These are phyloP conservation scores for Pseudococcus longispinus DNA, from an alignment of 2,888 invertebrate species.

Conservation along the genomic window DNA sequence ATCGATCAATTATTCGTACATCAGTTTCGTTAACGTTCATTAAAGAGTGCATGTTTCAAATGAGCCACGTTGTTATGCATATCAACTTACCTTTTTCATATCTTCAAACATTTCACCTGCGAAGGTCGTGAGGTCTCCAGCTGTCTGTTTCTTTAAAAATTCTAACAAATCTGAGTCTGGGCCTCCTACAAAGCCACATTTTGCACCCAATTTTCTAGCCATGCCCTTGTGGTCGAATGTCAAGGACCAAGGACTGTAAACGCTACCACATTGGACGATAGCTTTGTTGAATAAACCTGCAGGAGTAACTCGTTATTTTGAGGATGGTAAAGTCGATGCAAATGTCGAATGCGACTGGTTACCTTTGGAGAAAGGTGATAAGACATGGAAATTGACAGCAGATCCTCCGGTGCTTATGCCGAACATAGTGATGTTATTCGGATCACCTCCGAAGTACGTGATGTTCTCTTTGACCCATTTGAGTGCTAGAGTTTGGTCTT, in stretches of 20 bases:
- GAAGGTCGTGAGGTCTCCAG: slow-evolving; percentile 57
- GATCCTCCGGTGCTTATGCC: slow-evolving; percentile 58
- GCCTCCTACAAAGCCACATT: slow-evolving; percentile 58
- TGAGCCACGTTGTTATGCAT: no score
- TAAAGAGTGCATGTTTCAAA: no score
- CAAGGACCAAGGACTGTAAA: slow-evolving; percentile 59
- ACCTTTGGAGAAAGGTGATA: slow-evolving; percentile 56
- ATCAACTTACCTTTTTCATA: neutral
- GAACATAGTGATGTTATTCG: slow-evolving; percentile 66
- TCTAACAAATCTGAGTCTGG: slow-evolving; percentile 56
- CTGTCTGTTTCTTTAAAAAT: slow-evolving; percentile 58
- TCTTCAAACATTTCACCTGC: neutral
- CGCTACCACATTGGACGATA: slow-evolving; percentile 60
- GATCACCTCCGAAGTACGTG: slow-evolving; percentile 68
- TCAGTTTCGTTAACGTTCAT: no score
- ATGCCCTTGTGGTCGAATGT: slow-evolving; percentile 43
- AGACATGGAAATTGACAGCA: slow-evolving; percentile 55
- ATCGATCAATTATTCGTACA: neutral
- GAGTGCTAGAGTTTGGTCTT: slow-evolving; percentile 68
- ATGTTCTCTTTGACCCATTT: slow-evolving; percentile 70
- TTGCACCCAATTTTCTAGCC: slow-evolving; percentile 58
- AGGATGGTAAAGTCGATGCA: neutral
- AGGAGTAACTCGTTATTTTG: neutral
- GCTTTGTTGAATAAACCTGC: slow-evolving; percentile 60
- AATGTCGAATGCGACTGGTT: neutral